These are phyloP conservation scores for Leptodactylus fallax DNA, from an alignment of 2,797 vertebrate genomes.

Conservation along the genomic window DNA sequence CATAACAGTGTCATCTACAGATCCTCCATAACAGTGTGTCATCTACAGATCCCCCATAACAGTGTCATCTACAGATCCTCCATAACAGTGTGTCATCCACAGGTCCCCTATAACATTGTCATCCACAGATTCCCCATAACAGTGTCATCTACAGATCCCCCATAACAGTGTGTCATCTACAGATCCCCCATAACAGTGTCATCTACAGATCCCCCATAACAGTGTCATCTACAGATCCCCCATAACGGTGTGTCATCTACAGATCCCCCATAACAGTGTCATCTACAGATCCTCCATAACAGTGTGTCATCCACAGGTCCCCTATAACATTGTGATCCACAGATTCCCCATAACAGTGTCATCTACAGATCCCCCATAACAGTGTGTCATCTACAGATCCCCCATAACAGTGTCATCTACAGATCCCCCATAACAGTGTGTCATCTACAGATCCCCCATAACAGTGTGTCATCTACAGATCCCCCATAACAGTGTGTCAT, in stretches of 20 bases:
- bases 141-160: neutral
- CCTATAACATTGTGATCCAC: neutral
- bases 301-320: neutral
- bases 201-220: too few species aligned
- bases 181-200: too few species aligned
- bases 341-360: too few species aligned
- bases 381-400: neutral
- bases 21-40: too few species aligned
- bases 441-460: neutral
- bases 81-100: neutral
- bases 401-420: neutral
- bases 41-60: too few species aligned
- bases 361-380: neutral
- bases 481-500: neutral
- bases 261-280: neutral
- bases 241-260: neutral
- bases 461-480: neutral
- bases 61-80: too few species aligned
- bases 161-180: neutral
- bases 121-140: too few species aligned
- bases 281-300: neutral
- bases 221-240: too few species aligned
- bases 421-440: neutral
- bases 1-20: too few species aligned
- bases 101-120: neutral